These are phyloP conservation scores for human DNA, from an alignment of 2,113 vertebrate species.

Conservation along the genomic window GRCh38 chr2:227463501-227464000, in stretches of 20 bases:
- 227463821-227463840: background rate
- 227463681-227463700: slow-evolving; percentile 26
- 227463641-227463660: slow-evolving; percentile 16
- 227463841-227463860: background rate
- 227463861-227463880: background rate
- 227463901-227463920: background rate
- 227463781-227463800: background rate
- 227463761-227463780: background rate
- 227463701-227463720: background rate
- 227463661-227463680: background rate
- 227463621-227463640: slow-evolving; percentile 69
- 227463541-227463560: slow-evolving; percentile 70
- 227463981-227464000: background rate
- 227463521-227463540: slow-evolving; percentile 64
- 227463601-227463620: slow-evolving; percentile 74
- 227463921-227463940: background rate
- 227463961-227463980: background rate
- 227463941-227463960: background rate
- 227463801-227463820: background rate
- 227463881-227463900: background rate
- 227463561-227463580: slow-evolving; percentile 62
- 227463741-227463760: background rate
- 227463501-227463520: slow-evolving; percentile 38
- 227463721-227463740: background rate
- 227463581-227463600: slow-evolving; percentile 56